These are phyloP conservation scores for Leptinotarsa haldemani DNA, from an alignment of 2,888 invertebrate genomes.

Conservation along the genomic window DNA sequence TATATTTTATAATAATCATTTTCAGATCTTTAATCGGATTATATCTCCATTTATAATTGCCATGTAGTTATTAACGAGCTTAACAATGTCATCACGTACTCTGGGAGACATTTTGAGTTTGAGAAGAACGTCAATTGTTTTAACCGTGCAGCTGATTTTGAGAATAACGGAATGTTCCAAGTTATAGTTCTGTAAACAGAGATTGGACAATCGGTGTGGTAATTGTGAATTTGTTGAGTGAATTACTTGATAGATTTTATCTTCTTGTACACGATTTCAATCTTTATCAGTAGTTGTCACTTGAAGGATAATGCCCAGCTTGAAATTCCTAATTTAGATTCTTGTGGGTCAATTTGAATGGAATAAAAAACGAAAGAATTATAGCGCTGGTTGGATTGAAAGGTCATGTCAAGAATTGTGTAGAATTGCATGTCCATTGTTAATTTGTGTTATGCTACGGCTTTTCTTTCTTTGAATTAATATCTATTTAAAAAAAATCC, in stretches of 20 bases:
- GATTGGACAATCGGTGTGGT: neutral
- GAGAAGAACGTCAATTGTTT: slow-evolving; percentile 12
- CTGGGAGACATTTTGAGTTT: slow-evolving; percentile 20
- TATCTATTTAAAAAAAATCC: no score
- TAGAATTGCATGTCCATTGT: neutral
- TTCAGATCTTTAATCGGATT: slow-evolving; percentile 29
- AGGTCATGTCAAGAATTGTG: neutral
- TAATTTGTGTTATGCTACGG: neutral
- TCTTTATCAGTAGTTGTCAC: neutral
- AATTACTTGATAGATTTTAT: slow-evolving; percentile 1
- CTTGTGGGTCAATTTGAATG: neutral
- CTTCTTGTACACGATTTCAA: slow-evolving; percentile 1
- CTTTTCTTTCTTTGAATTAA: no score
- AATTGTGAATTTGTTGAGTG: neutral
- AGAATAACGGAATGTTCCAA: slow-evolving; percentile 3
- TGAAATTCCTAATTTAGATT: slow-evolving; percentile 2
- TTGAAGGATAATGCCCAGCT: neutral
- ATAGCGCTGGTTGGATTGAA: neutral
- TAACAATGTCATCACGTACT: slow-evolving; percentile 31
- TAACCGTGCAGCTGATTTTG: neutral
- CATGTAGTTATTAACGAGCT: slow-evolving; percentile 29
- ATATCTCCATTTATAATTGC: slow-evolving; percentile 26
- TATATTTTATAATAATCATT: slow-evolving; percentile 34
- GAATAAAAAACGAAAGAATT: neutral
- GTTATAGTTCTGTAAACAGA: neutral